Evolutionary conservation across 2,888 invertebrate species (phyloP).

Genomic region (Mythimna albipuncta): DNA sequence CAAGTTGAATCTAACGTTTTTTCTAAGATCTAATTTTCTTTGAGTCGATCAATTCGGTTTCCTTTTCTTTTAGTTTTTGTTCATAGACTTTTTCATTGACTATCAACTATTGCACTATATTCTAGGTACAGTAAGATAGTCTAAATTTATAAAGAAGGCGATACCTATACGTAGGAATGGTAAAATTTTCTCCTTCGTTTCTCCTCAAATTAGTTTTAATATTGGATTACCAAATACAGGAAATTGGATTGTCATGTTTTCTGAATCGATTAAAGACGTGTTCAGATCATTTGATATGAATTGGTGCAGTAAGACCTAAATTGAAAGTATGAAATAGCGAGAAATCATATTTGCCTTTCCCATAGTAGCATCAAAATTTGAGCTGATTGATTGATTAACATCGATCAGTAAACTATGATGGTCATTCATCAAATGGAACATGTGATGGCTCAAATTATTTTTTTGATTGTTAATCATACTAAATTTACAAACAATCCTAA

Average conservation of each 20-base stretch:
- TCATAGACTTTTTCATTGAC: background rate
- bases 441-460: background rate
- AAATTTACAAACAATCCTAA: too few relatives aligned
- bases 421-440: background rate
- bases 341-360: conserved; percentile 30
- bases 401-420: conserved; percentile 9
- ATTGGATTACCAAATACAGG: conserved; percentile 29
- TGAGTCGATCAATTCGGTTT: background rate
- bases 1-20: background rate
- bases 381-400: background rate
- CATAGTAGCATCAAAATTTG: conserved; percentile 4
- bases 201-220: conserved; percentile 29
- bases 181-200: background rate
- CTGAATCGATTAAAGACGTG: conserved; percentile 44
- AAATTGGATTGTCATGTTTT: conserved; percentile 41
- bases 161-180: background rate
- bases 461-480: background rate
- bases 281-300: conserved; percentile 11
- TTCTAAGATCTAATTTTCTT: too few relatives aligned
- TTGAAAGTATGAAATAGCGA: conserved; percentile 14
- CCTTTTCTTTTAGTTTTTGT: background rate
- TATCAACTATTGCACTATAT: background rate
- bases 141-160: background rate
- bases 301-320: conserved; percentile 17
- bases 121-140: background rate